Conservation (phyloP, 2,888 invertebrate species). For the Lasius platythorax region DNA sequence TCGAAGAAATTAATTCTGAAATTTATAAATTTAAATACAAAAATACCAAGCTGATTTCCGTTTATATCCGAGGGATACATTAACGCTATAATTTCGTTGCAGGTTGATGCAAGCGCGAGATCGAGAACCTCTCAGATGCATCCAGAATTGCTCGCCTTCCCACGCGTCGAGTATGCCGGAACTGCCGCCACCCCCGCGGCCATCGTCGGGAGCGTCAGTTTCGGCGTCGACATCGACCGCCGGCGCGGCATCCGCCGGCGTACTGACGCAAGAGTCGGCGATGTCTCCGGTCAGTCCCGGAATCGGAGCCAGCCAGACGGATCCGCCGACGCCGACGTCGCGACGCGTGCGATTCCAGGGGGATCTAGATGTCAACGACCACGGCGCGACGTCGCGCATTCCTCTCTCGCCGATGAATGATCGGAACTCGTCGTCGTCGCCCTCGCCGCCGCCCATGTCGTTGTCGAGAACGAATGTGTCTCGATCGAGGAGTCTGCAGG, state of each 20-base stretch:
- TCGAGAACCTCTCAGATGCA: constrained; percentile 87
- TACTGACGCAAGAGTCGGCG: constrained; percentile 60
- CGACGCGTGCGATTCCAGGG: constrained; percentile 87
- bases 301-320: constrained; percentile 62
- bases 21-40: not conserved
- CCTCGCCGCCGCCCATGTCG: constrained; percentile 77
- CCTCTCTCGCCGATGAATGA: constrained; percentile 73
- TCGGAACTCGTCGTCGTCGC: constrained; percentile 77
- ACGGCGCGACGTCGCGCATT: constrained; percentile 69
- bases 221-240: constrained; percentile 67
- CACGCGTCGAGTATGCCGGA: constrained; percentile 90
- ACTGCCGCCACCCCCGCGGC: constrained; percentile 85
- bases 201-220: constrained; percentile 70
- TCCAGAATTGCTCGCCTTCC: constrained; percentile 82
- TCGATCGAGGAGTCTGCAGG: constrained; percentile 87
- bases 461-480: constrained; percentile 87
- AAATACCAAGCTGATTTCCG: not conserved
- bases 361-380: constrained; percentile 77
- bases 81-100: constrained; percentile 71
- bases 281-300: constrained; percentile 63
- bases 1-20: not conserved
- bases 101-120: constrained; percentile 88
- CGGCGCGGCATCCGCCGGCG: constrained; percentile 55
- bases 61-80: not conserved
- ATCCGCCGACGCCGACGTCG: constrained; percentile 83